Conservation (phyloP, 2,888 invertebrate species). For the Diachrysia chrysitis region DNA sequence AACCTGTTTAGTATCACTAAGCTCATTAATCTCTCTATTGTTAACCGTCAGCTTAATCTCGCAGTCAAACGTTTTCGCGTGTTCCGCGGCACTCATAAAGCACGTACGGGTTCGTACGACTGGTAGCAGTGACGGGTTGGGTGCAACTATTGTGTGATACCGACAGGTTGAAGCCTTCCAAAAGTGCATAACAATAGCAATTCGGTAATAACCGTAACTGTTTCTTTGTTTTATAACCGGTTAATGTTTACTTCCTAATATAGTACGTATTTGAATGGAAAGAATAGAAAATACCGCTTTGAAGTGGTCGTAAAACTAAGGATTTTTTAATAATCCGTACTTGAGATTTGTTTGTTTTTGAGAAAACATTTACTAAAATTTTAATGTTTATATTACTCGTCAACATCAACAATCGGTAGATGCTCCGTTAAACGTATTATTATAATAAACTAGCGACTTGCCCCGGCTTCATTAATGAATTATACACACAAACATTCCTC, state of each 20-base stretch:
- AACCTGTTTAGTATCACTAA: conserved; percentile 7
- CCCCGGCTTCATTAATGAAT: too few species aligned
- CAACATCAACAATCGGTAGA: not conserved
- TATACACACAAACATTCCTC: too few species aligned
- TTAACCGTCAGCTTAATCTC: not conserved
- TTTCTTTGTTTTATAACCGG: conserved; percentile 1
- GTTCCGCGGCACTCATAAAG: conserved; percentile 13
- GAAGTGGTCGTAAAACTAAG: not conserved
- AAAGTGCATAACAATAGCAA: not conserved
- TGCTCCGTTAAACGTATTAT: too few species aligned
- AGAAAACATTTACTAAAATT: not conserved
- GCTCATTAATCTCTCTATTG: conserved; percentile 1
- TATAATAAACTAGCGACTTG: too few species aligned
- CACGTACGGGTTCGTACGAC: conserved; percentile 29
- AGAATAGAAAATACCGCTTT: not conserved
- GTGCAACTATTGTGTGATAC: conserved; percentile 30
- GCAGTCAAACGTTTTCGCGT: conserved; percentile 3
- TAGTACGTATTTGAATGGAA: too few species aligned
- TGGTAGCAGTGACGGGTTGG: conserved; percentile 30
- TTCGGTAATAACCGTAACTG: not conserved
- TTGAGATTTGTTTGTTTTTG: not conserved
- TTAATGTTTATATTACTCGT: not conserved
- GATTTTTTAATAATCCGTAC: not conserved
- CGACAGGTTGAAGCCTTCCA: conserved; percentile 29
- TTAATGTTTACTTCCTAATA: not conserved